These are phyloP conservation scores for Odocoileus hemionus DNA, from an alignment of 2,113 vertebrate species.

Conservation along the genomic window DNA sequence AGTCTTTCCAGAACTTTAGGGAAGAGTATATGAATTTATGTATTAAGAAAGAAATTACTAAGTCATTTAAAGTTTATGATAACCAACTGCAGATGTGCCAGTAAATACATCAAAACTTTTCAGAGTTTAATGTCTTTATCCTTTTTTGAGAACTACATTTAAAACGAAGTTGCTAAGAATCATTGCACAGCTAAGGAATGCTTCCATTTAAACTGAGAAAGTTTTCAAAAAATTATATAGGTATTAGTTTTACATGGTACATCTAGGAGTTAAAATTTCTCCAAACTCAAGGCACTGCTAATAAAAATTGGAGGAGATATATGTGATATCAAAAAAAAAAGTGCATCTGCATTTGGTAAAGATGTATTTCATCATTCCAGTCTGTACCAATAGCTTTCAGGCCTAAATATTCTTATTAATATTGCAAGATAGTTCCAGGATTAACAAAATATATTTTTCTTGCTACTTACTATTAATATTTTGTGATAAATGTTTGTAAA, in stretches of 20 bases:
- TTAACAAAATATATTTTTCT: not conserved
- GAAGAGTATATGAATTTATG: not conserved
- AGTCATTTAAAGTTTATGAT: not conserved
- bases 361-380: not conserved
- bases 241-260: not conserved
- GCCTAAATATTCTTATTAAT: conserved; percentile 17
- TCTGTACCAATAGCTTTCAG: not conserved
- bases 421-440: not conserved
- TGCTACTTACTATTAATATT: not conserved
- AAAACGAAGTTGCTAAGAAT: not conserved
- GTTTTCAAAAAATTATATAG: not conserved
- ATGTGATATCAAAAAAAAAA: not conserved
- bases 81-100: not conserved
- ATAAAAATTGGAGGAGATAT: not conserved
- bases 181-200: not conserved
- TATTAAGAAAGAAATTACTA: not conserved
- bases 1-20: not conserved
- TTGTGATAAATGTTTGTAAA: not conserved
- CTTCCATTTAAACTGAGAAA: not conserved
- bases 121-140: not conserved
- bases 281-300: not conserved
- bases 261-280: not conserved
- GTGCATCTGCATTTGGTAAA: not conserved
- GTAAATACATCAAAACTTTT: not conserved
- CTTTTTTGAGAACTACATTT: not conserved